Evolutionary conservation across 2,113 vertebrate genomes (phyloP), one percentile per base, ranked within the genome.

Genomic region (Alosa alosa): DNA sequence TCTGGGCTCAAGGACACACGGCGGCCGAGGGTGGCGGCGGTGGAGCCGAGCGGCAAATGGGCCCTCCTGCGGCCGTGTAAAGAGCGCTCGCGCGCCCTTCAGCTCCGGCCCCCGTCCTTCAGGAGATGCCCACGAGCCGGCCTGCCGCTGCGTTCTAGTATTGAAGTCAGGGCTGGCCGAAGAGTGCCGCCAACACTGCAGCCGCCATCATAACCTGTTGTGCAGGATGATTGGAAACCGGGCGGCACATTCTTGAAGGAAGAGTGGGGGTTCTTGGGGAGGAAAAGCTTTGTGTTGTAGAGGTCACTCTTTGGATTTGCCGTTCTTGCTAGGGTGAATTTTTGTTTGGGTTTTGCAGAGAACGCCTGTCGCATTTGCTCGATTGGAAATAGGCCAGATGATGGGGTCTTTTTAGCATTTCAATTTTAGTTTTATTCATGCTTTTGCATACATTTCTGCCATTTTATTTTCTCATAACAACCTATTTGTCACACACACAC

Each of bases 61-160:
- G 86, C 90, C 93, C 91, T 89, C 92, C 91, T 84, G 88, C 90
- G 36, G 89, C 83, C 90, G 83, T 89, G 84, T 90, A 88, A 91
- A 93, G 91, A 94, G 90, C 92, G 87, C 90, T 84, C 15, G 52
- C 87, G 89, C 50, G 90, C 89, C 89, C 91, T 93, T 92, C 88
- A 85, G 91, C 86, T 90, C n/a, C 64, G 0, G 64, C 64, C 31
- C 64, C 90, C 91, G 88, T 87, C 89, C 91, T 92, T 92, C 92
- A 91, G 90, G 89, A 92, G 90, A 89, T 91, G 93, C 91, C 88
- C 89, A 93, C 91, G 90, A 91, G 90, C 92, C 88, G 85, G 88
- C 91, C 90, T 93, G 92, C 92, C 91, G 91, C 93, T 94, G 93
- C 46, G 93, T 92, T 92, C 93, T 94, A 94, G 92, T 93, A 91